phyloP scores from a whole-genome alignment of 53 echinoderm and acorn worm genomes.

The Echinometra lucunter region DNA sequence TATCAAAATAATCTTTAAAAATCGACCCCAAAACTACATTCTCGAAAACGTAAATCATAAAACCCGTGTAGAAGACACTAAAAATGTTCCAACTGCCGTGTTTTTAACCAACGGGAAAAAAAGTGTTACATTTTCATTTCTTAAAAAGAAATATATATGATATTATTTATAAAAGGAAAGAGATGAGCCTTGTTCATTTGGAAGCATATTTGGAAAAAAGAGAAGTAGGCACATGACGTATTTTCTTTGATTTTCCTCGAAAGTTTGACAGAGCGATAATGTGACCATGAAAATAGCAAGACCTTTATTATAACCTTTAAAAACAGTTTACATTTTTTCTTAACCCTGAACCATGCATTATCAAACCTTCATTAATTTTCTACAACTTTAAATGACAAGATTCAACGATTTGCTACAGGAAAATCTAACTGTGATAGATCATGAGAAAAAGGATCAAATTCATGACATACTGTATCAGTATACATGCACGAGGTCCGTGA shows the following conservation, averaged over 20 bases:
- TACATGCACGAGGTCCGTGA: too few relatives aligned
- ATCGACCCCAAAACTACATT: background rate
- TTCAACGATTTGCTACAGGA: too few relatives aligned
- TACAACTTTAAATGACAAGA: too few relatives aligned
- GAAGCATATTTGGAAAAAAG: background rate
- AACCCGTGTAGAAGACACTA: background rate
- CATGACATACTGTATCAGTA: too few relatives aligned
- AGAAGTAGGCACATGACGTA: background rate
- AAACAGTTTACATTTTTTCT: too few relatives aligned
- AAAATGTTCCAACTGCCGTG: background rate
- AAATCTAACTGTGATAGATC: too few relatives aligned
- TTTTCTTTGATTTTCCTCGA: background rate
- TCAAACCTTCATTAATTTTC: too few relatives aligned
- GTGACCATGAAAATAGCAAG: background rate
- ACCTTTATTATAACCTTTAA: too few relatives aligned
- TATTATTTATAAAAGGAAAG: background rate
- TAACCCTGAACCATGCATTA: too few relatives aligned
- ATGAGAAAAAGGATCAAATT: too few relatives aligned
- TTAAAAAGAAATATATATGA: too few relatives aligned
- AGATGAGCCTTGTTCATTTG: background rate
- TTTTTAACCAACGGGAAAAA: background rate
- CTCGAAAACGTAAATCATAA: background rate
- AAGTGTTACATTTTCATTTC: background rate
- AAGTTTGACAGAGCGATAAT: background rate
- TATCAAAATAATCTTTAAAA: slow-evolving; percentile 32